Evolutionary conservation across 1,140 invertebrate species (phyloP).

Genomic region (Bemisia tabaci): DNA sequence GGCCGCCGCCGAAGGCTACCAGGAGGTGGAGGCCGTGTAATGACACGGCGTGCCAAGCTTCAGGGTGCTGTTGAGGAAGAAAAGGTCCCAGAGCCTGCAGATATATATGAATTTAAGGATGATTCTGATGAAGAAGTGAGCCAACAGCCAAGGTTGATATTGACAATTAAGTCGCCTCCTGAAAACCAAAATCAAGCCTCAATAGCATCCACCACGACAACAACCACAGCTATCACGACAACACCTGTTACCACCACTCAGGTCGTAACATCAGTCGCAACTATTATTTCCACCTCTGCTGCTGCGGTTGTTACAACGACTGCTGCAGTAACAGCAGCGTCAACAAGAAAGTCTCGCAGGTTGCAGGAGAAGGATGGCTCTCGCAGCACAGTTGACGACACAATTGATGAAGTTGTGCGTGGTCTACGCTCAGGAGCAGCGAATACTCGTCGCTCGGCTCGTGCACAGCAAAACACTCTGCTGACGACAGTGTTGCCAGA

Average conservation of each 20-base stretch:
- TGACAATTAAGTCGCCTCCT: constrained; percentile 62
- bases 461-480: constrained; percentile 6
- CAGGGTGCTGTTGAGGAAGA: constrained; percentile 15
- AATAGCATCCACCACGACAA: background rate
- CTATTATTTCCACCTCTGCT: constrained; percentile 17
- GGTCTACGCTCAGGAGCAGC: constrained; percentile 10
- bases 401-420: constrained; percentile 60
- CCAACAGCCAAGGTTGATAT: constrained; percentile 49
- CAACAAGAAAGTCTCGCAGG: constrained; percentile 63
- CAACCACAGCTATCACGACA: background rate
- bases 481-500: constrained; percentile 5
- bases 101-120: constrained; percentile 71
- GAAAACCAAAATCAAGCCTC: background rate
- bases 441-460: constrained; percentile 8
- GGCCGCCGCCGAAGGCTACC: constrained; percentile 25
- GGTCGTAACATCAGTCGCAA: constrained; percentile 7
- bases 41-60: constrained; percentile 34
- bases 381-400: constrained; percentile 62
- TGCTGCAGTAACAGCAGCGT: constrained; percentile 32
- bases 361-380: constrained; percentile 57
- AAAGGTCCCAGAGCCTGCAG: constrained; percentile 34
- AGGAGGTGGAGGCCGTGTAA: constrained; percentile 29
- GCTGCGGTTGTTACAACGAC: constrained; percentile 27
- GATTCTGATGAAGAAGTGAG: constrained; percentile 57
- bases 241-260: background rate